Evolutionary conservation across 2,888 invertebrate genomes (phyloP), one percentile per base, ranked within the genome.

Genomic region (Pristionchus fissidentatus): DNA sequence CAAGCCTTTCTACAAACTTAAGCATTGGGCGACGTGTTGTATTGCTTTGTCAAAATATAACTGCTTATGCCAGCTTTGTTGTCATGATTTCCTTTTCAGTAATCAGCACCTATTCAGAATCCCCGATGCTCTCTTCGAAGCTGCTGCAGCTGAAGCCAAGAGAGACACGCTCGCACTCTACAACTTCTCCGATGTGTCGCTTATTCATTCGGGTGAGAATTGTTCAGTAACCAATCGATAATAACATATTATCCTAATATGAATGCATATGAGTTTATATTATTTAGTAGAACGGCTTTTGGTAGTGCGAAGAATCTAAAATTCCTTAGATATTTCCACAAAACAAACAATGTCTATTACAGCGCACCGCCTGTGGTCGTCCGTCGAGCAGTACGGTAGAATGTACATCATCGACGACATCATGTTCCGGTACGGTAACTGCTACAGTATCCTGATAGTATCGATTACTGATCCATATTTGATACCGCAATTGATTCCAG

Each of bases 101-200:
- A 13, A 13, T 29, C 60, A 32, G 32, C 7, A 26, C 60, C 13
- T 86, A 0, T 88, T 86, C 55, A 85, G 87, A 70, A 84, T 91
- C 26, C 90, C 90, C 3, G 91, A 91, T 57, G 88, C 89, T 1
- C 84, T 90, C 32, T 84, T 91, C 73, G 86, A 87, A 52, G 88
- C 87, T 5, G 90, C 90, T 0, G 88, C 90, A 19, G 86, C 85
- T 38, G 91, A 91, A 83, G 90, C 90, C n/a, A 87, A 88, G 81
- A 84, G 87, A 55, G 91, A 91, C 80, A 87, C 88, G 0, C 80
- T 85, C 43, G 85, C 84, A 32, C 85, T 90, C 38, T 89, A 89
- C 85, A 90, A 91, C 83, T 88, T 88, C 77, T 87, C 88, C 22
- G 90, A 88, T 81, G 87, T 87, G n/a, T 87, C 86, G 0, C 86